Percentiles rank a stretch among this genome's conserved stretches.
Evolutionary conservation across 2,797 vertebrate species (phyloP).

Genomic region (Adrianichthys oophorus): DNA sequence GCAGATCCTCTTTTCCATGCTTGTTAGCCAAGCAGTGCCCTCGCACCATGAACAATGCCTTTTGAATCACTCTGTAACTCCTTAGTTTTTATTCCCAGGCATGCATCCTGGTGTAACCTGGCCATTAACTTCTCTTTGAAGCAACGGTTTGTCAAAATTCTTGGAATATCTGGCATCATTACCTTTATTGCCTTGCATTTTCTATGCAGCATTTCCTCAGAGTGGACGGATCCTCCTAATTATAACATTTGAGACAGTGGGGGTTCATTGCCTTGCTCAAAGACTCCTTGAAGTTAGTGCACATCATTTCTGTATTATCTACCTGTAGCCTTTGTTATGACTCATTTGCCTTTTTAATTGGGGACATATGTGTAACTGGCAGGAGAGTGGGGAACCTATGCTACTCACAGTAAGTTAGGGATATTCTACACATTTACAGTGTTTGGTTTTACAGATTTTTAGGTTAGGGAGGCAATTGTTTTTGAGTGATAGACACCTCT

Average conservation of each 20-base stretch:
- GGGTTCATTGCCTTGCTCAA: neutral
- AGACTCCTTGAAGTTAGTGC: neutral
- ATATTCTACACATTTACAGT: neutral
- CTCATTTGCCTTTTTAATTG: conserved; percentile 13
- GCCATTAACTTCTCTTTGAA: conserved; percentile 20
- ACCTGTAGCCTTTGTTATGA: neutral
- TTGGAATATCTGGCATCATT: neutral
- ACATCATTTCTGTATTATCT: neutral
- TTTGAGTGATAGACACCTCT: too few species aligned
- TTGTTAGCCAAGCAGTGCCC: conserved; percentile 28
- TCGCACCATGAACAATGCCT: conserved; percentile 19
- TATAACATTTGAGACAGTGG: neutral
- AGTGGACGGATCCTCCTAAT: neutral
- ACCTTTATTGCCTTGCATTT: conserved; percentile 5
- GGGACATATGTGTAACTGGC: neutral
- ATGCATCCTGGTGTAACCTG: conserved; percentile 1
- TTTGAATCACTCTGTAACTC: conserved; percentile 25
- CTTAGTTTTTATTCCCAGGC: conserved; percentile 20
- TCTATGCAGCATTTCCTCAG: conserved; percentile 1
- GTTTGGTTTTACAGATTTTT: too few species aligned
- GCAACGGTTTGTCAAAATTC: neutral
- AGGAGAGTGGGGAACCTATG: neutral
- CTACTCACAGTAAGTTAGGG: neutral
- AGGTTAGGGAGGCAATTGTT: too few species aligned
- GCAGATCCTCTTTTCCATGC: conserved; percentile 23